These are phyloP conservation scores for Amblyjoppa proteus DNA, from an alignment of 2,888 invertebrate genomes.

Conservation along the genomic window DNA sequence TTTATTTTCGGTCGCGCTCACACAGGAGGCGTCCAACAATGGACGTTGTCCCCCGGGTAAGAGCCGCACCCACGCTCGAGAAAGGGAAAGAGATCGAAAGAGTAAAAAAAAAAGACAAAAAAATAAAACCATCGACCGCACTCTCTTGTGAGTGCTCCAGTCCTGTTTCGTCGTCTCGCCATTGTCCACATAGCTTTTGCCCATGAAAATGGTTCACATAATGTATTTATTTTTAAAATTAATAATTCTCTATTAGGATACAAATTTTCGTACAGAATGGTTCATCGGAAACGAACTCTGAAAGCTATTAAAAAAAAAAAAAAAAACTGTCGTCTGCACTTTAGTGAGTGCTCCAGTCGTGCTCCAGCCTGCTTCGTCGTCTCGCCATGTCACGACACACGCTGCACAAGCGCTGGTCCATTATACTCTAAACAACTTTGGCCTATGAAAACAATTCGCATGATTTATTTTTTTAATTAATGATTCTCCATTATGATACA, in stretches of 20 bases:
- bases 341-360: too few relatives aligned
- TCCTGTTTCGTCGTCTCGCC: neutral
- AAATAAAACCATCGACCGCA: conserved; percentile 9
- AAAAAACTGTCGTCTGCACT: conserved; percentile 2
- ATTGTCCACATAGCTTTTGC: neutral
- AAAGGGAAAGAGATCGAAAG: conserved; percentile 35
- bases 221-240: neutral
- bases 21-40: conserved; percentile 61
- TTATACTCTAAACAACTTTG: neutral
- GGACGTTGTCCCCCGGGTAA: conserved; percentile 61
- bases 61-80: conserved; percentile 60
- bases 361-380: too few relatives aligned
- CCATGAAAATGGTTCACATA: neutral
- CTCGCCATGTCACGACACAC: neutral
- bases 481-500: neutral
- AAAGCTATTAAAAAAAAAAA: neutral
- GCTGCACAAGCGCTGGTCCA: neutral
- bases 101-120: conserved; percentile 24
- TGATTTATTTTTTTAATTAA: neutral
- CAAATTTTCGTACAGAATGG: neutral
- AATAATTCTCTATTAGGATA: neutral
- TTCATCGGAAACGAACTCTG: neutral
- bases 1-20: conserved; percentile 48
- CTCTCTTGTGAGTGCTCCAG: neutral
- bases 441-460: neutral